Evolutionary conservation across 1,140 invertebrate species (phyloP), one percentile per base, ranked within the genome.

Genomic region (Cylas formicarius): DNA sequence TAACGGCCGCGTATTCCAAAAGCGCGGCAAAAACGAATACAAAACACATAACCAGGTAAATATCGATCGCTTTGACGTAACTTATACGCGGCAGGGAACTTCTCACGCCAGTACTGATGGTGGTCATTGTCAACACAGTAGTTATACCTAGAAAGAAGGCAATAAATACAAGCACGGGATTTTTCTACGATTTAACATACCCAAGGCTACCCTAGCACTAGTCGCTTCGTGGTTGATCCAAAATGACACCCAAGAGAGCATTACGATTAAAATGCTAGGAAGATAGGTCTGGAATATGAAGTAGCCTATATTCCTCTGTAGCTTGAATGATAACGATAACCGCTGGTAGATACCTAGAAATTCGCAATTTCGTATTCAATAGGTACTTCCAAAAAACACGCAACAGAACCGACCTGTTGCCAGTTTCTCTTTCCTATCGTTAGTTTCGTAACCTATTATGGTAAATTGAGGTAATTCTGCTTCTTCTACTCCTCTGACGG

Each of bases 11-110:
- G 62, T 97, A 98, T 71, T 98, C 95, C 7, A 98, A 72, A 1
- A 98, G 73, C 0, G 94, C 94, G 5, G 93, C 93, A 68, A 98
- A 97, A 1, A 97, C 95, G 69, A 97, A 97, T 36, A 98, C 89
- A 69, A 98, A 97, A 70, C 94, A 97, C 89, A 97, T 97, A 23
- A 96, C 93, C 53, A 98, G 73, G 68, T 97, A 99, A 57, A 98
- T 97, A 71, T 99, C 95, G 58, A 99, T 97, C 24, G 93, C 93
- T 71, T 98, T 98, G 3, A 97, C 92, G 66, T 96, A 98, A 28
- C 90, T 95, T 57, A 98, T 97, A 48, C 94, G 76, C 8, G 95
- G 94, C 31, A 98, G 72, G 21, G 91, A 94, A 61, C 90, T 94
- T 37, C 94, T 76, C 0, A 97, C 93, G 22, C 93, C 95, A 9